A percentile compares a stretch with the other conserved stretches of the same genome.
Evolutionary conservation across 2,797 vertebrate species (phyloP).

Genomic region (Coracias cyanogaster): DNA sequence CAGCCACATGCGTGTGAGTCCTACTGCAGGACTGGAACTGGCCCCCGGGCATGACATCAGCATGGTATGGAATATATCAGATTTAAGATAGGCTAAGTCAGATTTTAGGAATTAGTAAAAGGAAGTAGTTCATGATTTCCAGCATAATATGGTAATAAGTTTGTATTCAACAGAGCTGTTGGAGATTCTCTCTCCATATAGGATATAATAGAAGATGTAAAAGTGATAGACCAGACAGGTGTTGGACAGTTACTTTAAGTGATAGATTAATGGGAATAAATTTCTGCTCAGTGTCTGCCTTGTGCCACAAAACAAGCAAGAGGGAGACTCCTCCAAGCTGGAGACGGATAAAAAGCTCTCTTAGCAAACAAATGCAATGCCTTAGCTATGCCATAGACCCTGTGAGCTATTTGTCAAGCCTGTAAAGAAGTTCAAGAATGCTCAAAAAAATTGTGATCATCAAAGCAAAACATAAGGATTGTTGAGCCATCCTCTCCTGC

Average conservation of each 20-base stretch:
- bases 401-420: neutral
- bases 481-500: neutral
- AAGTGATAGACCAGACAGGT: neutral
- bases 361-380: fast-evolving
- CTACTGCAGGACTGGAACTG: too few relatives aligned
- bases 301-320: neutral
- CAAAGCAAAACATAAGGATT: neutral
- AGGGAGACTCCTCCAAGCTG: neutral
- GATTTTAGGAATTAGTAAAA: neutral
- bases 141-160: neutral
- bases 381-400: neutral
- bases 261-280: neutral
- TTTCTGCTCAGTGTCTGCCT: neutral
- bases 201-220: neutral
- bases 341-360: neutral
- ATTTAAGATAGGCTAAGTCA: neutral
- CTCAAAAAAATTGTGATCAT: neutral
- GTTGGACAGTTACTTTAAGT: neutral
- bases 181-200: neutral
- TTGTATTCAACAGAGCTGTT: neutral
- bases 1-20: too few relatives aligned
- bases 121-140: neutral
- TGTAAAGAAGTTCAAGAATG: neutral
- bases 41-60: too few relatives aligned
- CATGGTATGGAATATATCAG: too few relatives aligned